Base-by-base conservation (phyloP, 2,888 invertebrate genomes). In the Amphimallon solstitiale region DNA sequence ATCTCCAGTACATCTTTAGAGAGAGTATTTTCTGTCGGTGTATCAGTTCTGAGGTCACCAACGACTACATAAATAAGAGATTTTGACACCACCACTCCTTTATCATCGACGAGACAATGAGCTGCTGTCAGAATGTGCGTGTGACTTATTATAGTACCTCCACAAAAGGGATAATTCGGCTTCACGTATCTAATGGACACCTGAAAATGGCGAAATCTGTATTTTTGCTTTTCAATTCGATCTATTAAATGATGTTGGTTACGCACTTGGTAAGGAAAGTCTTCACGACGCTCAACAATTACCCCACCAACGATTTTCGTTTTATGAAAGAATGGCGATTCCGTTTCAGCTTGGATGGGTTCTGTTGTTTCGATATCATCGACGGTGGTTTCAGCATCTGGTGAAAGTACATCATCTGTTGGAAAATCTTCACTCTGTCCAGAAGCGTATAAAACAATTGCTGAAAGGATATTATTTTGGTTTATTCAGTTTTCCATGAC, bases 291-390 rank as follows among this genome's bases (percentile, higher is more conserved):
- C 5, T 2, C 34, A 1, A 68, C 71, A 7, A 35, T 37, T 5
- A 46, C 19, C 0, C 71, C 71, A 5, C 71, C 71, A 1, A 71
- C 71, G 7, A 71, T 70, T 67, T 63, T 70, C n/a, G 49, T 52
- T 34, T 65, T 43, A 3, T 60, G 65, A 34, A 51, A 54, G 9
- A 40, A 9, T 9, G 65, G 38, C 7, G 40, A 37, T 45, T 62
- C 62, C 0, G 66, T 62, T 14, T 34, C 34, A 9, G 23, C 34
- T 34, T 10, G 12, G 2, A 43, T 19, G n/a, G 23, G 19, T 38
- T 56, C 37, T 21, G 38, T 12, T 3, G 37, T 17, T 15, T 48
- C 23, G 15, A 19, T 9, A 19, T 12, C 48, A n/a, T 17, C 46
- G 7, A 15, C 17, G 9, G 5, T 34, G 14, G 35, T 15, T 3